Evolutionary conservation across 2,113 vertebrate species (phyloP).

Genomic region (Falco punctatus): DNA sequence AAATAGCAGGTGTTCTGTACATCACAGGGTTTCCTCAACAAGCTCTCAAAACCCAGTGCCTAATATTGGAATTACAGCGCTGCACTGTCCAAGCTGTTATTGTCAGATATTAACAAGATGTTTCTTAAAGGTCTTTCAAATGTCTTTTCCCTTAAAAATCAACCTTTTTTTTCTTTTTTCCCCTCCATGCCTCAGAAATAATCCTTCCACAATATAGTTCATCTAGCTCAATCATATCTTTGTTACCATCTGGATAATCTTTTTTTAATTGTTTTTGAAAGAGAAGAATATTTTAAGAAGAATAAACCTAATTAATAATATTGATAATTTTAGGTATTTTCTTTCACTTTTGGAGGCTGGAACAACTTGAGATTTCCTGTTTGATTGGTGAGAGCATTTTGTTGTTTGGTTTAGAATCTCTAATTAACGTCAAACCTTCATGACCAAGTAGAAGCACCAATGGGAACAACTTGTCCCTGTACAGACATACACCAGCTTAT

Average conservation of each 20-base stretch:
- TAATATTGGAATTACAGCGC: not conserved
- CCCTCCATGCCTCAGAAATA: not conserved
- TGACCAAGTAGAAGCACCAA: not conserved
- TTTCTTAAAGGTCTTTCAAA: not conserved
- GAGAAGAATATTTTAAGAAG: not conserved
- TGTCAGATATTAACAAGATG: not conserved
- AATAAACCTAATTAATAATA: not conserved
- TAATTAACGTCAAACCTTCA: not conserved
- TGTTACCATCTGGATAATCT: not conserved
- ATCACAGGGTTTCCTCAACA: not conserved
- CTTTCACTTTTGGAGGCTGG: not conserved
- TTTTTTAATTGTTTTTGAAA: not conserved
- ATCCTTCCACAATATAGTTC: not conserved
- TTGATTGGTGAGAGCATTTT: not conserved
- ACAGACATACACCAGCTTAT: not conserved
- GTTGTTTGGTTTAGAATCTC: not conserved
- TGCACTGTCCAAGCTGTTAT: not conserved
- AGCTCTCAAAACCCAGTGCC: not conserved
- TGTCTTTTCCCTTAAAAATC: not conserved
- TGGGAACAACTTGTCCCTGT: not conserved
- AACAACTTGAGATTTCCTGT: not conserved
- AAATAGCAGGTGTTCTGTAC: not conserved
- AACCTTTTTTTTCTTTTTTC: not conserved
- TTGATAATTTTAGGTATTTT: not conserved
- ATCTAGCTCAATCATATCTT: not conserved